These are phyloP conservation scores for Mya arenaria DNA, from an alignment of 1,140 invertebrate species.

Conservation along the genomic window DNA sequence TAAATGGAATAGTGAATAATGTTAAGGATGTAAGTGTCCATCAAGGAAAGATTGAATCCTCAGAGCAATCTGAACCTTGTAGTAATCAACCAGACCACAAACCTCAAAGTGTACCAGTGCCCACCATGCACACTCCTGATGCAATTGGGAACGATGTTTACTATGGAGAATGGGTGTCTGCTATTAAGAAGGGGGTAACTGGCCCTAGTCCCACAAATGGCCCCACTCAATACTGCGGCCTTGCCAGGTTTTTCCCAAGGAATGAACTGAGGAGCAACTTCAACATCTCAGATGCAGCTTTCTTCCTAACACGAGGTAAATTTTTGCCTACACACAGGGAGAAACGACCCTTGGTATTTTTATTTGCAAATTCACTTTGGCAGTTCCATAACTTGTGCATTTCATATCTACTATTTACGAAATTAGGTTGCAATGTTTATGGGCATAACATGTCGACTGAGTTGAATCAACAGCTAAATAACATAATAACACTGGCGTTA, in stretches of 20 bases:
- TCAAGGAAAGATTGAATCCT: background rate
- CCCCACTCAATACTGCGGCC: slow-evolving; percentile 38
- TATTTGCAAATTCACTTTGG: background rate
- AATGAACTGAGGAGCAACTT: slow-evolving; percentile 22
- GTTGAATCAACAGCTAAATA: background rate
- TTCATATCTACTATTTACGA: background rate
- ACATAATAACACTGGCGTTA: background rate
- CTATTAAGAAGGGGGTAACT: slow-evolving; percentile 22
- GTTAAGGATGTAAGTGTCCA: slow-evolving; percentile 24
- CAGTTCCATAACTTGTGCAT: background rate
- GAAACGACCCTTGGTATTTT: background rate
- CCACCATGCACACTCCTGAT: too few relatives aligned
- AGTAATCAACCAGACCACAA: slow-evolving; percentile 1
- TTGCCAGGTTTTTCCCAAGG: background rate
- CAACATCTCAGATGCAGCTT: slow-evolving; percentile 38
- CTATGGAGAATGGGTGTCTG: slow-evolving; percentile 40
- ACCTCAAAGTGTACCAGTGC: background rate
- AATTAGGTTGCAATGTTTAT: background rate
- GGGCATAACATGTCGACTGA: background rate
- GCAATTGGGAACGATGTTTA: slow-evolving; percentile 19
- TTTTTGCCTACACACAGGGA: background rate
- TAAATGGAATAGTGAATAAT: slow-evolving; percentile 48
- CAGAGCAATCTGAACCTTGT: background rate
- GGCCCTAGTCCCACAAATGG: slow-evolving; percentile 37
- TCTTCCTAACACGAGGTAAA: slow-evolving; percentile 39